Evolutionary conservation across 2,113 vertebrate genomes (phyloP).

Genomic region (Microcebus jonahi): DNA sequence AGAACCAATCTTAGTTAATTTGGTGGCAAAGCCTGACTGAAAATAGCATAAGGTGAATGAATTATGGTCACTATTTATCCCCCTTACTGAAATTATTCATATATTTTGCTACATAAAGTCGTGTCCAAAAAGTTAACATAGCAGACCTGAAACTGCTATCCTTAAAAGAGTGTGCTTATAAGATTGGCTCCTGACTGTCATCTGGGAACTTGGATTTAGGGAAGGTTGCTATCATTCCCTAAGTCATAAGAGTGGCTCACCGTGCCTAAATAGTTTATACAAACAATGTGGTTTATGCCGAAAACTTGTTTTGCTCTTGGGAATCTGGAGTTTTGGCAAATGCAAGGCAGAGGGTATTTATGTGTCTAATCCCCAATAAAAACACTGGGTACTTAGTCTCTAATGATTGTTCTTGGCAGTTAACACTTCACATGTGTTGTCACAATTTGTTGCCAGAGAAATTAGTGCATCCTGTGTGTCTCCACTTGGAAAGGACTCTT

Average conservation of each 20-base stretch:
- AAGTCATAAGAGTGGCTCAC: background rate
- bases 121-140: background rate
- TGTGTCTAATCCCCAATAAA: background rate
- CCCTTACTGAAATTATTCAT: background rate
- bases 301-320: background rate
- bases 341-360: background rate
- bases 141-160: background rate
- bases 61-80: background rate
- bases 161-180: background rate
- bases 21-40: background rate
- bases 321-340: background rate
- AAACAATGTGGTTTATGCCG: background rate
- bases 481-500: accelerated
- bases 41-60: background rate
- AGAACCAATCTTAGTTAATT: background rate
- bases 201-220: background rate
- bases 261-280: background rate
- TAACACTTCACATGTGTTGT: background rate
- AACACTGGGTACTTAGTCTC: background rate
- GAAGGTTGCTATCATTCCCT: background rate
- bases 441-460: background rate
- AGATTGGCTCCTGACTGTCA: too few species aligned
- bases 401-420: background rate
- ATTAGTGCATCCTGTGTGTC: background rate
- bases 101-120: background rate